A percentile compares a stretch with the other conserved stretches of the same genome.
Evolutionary conservation across 2,113 vertebrate genomes (phyloP).

Genomic region (Strix aluco): DNA sequence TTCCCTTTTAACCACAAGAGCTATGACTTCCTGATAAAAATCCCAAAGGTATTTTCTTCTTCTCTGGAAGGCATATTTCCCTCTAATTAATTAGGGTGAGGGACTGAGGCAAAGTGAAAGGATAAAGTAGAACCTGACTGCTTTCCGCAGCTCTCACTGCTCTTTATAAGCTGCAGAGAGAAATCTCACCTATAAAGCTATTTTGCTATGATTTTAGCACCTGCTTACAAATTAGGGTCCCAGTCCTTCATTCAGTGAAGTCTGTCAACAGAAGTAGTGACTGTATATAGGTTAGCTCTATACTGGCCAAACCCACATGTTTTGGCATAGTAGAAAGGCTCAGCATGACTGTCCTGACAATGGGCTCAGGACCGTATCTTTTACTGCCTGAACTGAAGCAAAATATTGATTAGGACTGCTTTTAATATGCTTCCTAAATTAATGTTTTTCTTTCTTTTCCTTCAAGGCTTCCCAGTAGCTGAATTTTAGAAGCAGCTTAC

Average conservation of each 20-base stretch:
- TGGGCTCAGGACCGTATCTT: accelerated
- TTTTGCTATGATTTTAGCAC: neutral
- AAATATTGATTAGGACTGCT: neutral
- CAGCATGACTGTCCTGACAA: neutral
- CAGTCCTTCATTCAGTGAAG: neutral
- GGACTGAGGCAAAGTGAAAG: conserved; percentile 10
- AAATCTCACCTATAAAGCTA: neutral
- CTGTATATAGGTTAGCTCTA: accelerated
- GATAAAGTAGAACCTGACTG: conserved; percentile 25
- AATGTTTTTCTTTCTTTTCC: neutral
- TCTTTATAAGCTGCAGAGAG: neutral
- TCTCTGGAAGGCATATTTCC: conserved; percentile 70
- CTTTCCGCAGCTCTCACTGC: neutral
- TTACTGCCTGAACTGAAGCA: neutral
- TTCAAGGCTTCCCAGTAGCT: neutral
- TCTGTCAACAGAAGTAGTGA: neutral
- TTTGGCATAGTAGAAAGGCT: neutral
- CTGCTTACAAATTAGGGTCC: neutral
- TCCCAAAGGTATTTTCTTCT: conserved; percentile 66
- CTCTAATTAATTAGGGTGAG: conserved; percentile 73
- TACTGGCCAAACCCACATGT: neutral
- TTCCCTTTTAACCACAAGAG: conserved; percentile 65
- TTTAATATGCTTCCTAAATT: neutral
- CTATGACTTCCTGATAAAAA: conserved; percentile 71
- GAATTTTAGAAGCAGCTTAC: neutral